These are phyloP conservation scores for Chaetodon trifascialis DNA, from an alignment of 2,113 vertebrate species.

Conservation along the genomic window DNA sequence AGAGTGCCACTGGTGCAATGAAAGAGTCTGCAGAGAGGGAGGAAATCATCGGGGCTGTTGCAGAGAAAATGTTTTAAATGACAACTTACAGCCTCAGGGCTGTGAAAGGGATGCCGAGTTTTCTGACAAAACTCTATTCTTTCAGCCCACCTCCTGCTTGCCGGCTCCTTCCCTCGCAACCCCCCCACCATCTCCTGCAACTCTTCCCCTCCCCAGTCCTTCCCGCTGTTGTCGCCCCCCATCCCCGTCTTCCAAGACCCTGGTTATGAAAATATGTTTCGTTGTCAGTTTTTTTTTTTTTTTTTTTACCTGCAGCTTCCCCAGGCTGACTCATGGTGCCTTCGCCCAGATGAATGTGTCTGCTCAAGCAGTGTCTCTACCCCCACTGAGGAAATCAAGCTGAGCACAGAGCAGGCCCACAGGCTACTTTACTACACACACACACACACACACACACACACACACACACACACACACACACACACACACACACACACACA, in stretches of 20 bases:
- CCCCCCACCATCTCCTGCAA: constrained; percentile 17
- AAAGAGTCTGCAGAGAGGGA: constrained; percentile 40
- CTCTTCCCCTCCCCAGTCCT: constrained; percentile 7
- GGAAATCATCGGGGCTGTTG: constrained; percentile 38
- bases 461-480: neutral
- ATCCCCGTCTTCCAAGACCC: constrained; percentile 19
- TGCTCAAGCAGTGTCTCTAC: constrained; percentile 53
- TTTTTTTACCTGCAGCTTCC: constrained; percentile 64
- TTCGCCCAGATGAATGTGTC: constrained; percentile 65
- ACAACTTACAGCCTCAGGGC: constrained; percentile 65
- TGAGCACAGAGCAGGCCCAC: constrained; percentile 56
- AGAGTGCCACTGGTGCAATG: constrained; percentile 16
- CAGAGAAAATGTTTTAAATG: constrained; percentile 63
- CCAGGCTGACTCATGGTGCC: constrained; percentile 51
- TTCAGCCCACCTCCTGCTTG: constrained; percentile 15
- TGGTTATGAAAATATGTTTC: constrained; percentile 67
- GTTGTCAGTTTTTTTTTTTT: constrained; percentile 51
- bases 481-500: constrained; percentile 19
- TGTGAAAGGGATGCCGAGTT: constrained; percentile 61
- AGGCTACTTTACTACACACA: constrained; percentile 41
- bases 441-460: constrained; percentile 19
- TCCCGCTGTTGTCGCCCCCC: neutral
- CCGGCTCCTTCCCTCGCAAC: constrained; percentile 4
- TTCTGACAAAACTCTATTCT: constrained; percentile 52
- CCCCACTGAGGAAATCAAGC: constrained; percentile 61